Evolutionary conservation across 2,797 vertebrate genomes (phyloP), one percentile per base, ranked within the genome.

Genomic region (Echeneis naucrates): DNA sequence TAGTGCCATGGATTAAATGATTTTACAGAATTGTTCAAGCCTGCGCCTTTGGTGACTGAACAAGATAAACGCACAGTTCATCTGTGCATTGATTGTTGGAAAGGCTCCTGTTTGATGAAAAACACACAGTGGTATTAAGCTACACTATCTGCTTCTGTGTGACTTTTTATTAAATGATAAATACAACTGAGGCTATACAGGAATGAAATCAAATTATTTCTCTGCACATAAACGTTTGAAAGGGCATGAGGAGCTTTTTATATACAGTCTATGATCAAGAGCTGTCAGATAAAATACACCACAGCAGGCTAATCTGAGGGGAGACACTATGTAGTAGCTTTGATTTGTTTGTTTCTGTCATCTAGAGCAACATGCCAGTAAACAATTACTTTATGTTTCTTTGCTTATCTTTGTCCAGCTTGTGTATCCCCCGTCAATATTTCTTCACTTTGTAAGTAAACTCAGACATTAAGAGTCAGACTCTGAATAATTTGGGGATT

Each of bases 1-100:
- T 79, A 83, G 72, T 38, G 23, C 8, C 44, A 38, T 55, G 81
- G 79, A 84, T 86, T 77, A 88, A 79, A 73, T 79, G 63, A 81
- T 75, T 50, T 55, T 44, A 77, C 68, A 65, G 35, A 69, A 72
- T 75, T 64, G 57, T 75, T 77, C n/a, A 40, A 63, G 37, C 69
- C 67, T 40, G 32, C 17, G n/a, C 27, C 52, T 72, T 76, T 9
- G 57, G 30, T 57, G 56, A 27, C 44, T n/a, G 58, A 77, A 69
- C 21, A 78, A 48, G 76, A 74, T 38, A 56, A 55, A 54, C 55
- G 72, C 68, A 19, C 24, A 24, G 54, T 42, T 44, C 26, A 42
- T 75, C 60, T 21, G 48, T 44, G 45, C 32, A 32, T 51, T 0
- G 16, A 76, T 33, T 64, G 42, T 72, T 44, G 67, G 1, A 4